Evolutionary conservation across 1,140 invertebrate species (phyloP).

Genomic region (Sinonovacula constricta): DNA sequence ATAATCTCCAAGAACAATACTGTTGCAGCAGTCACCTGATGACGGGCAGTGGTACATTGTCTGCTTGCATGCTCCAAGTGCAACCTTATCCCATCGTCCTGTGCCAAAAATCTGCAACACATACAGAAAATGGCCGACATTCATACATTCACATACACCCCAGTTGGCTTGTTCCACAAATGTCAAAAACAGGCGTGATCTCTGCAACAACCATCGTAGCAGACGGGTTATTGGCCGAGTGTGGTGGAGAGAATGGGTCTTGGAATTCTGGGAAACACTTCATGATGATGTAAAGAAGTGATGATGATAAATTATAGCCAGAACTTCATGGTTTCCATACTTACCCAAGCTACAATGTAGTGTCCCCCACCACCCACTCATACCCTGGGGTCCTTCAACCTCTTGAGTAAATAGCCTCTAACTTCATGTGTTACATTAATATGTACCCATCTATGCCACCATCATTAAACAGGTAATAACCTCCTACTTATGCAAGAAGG

Average conservation of each 20-base stretch:
- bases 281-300: not conserved
- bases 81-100: not conserved
- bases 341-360: not conserved
- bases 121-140: conserved; percentile 52
- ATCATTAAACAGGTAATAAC: no score
- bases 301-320: not conserved
- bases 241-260: not conserved
- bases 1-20: no score
- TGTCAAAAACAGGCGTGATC: conserved; percentile 48
- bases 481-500: no score
- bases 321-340: not conserved
- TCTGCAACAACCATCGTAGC: not conserved
- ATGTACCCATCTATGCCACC: no score
- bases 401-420: no score
- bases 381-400: not conserved
- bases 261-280: not conserved
- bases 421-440: no score
- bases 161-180: conserved; percentile 27
- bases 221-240: not conserved
- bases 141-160: conserved; percentile 39
- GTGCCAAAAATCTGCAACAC: not conserved
- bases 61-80: no score
- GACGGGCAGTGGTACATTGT: no score
- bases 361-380: not conserved
- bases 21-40: no score